Base-by-base conservation (phyloP, 2,888 invertebrate genomes). In the Nematopogon swammerdamellus region DNA sequence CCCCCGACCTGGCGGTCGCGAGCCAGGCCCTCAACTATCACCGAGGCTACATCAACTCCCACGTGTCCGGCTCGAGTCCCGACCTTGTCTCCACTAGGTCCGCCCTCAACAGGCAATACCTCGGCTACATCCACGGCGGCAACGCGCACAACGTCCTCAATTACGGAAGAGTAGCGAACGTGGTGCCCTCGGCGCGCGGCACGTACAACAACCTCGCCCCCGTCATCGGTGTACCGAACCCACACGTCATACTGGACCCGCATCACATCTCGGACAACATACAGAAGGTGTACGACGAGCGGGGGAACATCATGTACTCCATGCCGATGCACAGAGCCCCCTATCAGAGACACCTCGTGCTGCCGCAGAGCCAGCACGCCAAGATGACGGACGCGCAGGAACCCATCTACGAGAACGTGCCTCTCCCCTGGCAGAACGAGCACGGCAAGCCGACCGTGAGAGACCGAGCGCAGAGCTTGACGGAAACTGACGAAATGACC, bases 351-450 rank as follows among this genome's bases (percentile, higher is more conserved):
- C 70, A 83, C 60, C 55, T 83, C 56, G 70, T 86, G 55, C 54
- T 86, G 45, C 80, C 82, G 16, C 72, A 79, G 18, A 67, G 72
- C 53, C 81, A 75, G 52, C 65, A 71, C 49, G 63, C 66, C 6
- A 65, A 70, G 42, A 49, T 64, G 30, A 63, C 50, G 49, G 74
- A 80, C 51, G 69, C 82, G 0, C 77, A 85, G 14, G 91, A 91
- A 61, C 91, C 91, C 1, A 91, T 91, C 54, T 91, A 91, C 64
- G 91, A 91, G 61, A 91, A 91, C 64, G 88, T 91, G 6, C 90
- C 89, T 0, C 63, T 88, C 20, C 86, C 88, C 0, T 87, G 86
- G 85, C 82, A 82, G 45, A 69, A 62, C 53, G 74, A 73, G 8
- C 29, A 6, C 53, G 53, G 47, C 1, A 65, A 65, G 36, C 53